Evolutionary conservation across 2,888 invertebrate species (phyloP).

Genomic region (Lasioglossum calceatum): DNA sequence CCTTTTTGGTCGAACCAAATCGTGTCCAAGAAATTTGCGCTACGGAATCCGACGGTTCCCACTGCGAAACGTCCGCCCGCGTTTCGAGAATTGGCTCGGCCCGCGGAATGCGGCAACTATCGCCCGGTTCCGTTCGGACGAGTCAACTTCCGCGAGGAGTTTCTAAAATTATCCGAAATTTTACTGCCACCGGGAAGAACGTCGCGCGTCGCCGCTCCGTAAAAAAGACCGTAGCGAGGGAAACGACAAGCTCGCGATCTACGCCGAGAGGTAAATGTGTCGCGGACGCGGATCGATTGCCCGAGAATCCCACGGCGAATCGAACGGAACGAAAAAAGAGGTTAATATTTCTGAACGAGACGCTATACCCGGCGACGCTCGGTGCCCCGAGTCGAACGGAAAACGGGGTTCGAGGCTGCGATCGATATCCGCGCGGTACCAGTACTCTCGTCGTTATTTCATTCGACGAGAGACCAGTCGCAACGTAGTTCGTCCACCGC

Average conservation of each 20-base stretch:
- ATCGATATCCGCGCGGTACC: neutral
- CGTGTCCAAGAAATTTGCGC: neutral
- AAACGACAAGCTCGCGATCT: neutral
- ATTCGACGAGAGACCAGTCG: neutral
- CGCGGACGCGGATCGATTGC: constrained; percentile 2
- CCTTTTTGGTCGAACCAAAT: neutral
- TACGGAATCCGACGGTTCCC: neutral
- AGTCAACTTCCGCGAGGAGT: constrained; percentile 16
- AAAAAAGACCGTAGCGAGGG: neutral
- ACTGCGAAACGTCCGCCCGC: neutral
- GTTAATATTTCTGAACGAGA: constrained; percentile 8
- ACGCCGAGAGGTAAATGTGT: neutral
- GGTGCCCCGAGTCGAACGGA: neutral
- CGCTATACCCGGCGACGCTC: neutral
- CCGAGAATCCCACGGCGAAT: neutral
- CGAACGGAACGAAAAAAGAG: neutral
- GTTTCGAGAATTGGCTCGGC: constrained; percentile 3
- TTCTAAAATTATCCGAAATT: constrained; percentile 33
- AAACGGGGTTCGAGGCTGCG: neutral
- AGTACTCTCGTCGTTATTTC: neutral
- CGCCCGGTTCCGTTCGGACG: neutral
- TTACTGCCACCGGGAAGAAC: neutral
- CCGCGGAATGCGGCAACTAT: neutral
- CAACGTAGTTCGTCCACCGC: neutral
- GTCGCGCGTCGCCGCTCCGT: neutral